Conservation (phyloP, 1,140 invertebrate species). For the Caenorhabditis tropicalis region DNA sequence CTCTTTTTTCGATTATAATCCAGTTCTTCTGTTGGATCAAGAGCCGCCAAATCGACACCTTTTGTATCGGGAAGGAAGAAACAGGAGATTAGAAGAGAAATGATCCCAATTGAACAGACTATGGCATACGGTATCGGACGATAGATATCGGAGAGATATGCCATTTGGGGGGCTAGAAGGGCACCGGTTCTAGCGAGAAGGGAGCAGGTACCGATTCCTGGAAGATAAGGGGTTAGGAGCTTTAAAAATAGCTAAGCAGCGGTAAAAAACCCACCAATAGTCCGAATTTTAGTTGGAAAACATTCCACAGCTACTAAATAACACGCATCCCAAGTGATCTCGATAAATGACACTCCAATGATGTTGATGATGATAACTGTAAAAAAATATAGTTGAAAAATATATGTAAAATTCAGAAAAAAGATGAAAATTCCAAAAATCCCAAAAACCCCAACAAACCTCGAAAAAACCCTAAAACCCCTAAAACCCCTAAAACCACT, state of each 20-base stretch:
- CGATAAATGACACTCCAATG: slow-evolving; percentile 49
- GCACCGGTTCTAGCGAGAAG: slow-evolving; percentile 87
- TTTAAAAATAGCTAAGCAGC: too few species aligned
- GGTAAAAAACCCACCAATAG: slow-evolving; percentile 78
- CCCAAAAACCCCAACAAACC: too few species aligned
- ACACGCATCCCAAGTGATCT: slow-evolving; percentile 55
- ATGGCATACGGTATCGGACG: slow-evolving; percentile 21
- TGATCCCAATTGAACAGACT: slow-evolving; percentile 38
- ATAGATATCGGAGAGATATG: slow-evolving; percentile 49
- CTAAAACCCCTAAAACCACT: too few species aligned
- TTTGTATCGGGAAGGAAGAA: slow-evolving; percentile 53
- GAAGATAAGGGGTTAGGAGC: neutral
- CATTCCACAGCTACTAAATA: slow-evolving; percentile 73
- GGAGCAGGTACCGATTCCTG: slow-evolving; percentile 81
- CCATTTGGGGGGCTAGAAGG: slow-evolving; percentile 54
- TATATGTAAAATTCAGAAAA: too few species aligned
- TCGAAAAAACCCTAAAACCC: too few species aligned
- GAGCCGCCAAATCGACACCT: slow-evolving; percentile 35
- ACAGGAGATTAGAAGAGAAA: slow-evolving; percentile 38
- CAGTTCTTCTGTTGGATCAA: slow-evolving; percentile 4
- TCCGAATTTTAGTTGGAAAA: slow-evolving; percentile 85
- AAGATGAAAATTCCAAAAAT: too few species aligned
- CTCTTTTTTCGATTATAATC: neutral
- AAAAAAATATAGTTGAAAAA: too few species aligned
- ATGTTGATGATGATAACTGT: slow-evolving; percentile 54